Conservation (phyloP, 2,888 invertebrate genomes). For the Brachyptera risi region DNA sequence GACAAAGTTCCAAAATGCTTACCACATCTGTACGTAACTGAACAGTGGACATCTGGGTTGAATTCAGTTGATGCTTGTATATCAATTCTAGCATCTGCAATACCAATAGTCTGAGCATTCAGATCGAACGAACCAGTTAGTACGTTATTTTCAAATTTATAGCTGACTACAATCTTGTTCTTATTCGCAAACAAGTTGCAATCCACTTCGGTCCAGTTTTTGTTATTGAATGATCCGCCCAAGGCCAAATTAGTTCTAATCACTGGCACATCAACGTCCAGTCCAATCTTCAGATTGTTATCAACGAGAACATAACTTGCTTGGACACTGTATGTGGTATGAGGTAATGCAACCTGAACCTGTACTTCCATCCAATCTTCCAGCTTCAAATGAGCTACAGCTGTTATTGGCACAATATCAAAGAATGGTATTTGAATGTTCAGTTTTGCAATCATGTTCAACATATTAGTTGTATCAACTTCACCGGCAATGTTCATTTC, state of each 20-base stretch:
- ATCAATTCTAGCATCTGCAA: slow-evolving; percentile 3
- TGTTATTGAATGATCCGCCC: slow-evolving; percentile 15
- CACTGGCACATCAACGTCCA: slow-evolving; percentile 22
- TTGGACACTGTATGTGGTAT: slow-evolving; percentile 13
- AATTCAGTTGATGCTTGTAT: not conserved
- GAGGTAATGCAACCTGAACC: slow-evolving; percentile 21
- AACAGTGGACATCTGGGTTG: slow-evolving; percentile 16
- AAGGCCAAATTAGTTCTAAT: slow-evolving; percentile 17
- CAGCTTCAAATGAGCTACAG: not conserved
- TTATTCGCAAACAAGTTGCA: slow-evolving; percentile 10
- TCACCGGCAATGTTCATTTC: slow-evolving; percentile 2
- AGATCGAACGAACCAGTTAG: slow-evolving; percentile 14
- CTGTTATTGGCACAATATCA: not conserved
- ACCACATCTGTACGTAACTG: slow-evolving; percentile 9
- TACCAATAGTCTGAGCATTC: slow-evolving; percentile 9
- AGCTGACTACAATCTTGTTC: slow-evolving; percentile 24
- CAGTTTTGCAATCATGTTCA: slow-evolving; percentile 1
- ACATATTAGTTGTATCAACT: not conserved
- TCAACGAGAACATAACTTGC: slow-evolving; percentile 20
- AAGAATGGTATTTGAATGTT: slow-evolving; percentile 13
- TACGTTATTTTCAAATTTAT: slow-evolving; percentile 12
- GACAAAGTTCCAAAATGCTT: slow-evolving; percentile 3
- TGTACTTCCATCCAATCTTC: slow-evolving; percentile 18
- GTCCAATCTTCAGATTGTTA: slow-evolving; percentile 13
- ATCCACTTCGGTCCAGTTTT: not conserved